These are phyloP conservation scores for Embidobia sp. DNA, from an alignment of 2,888 invertebrate genomes.

Conservation along the genomic window DNA sequence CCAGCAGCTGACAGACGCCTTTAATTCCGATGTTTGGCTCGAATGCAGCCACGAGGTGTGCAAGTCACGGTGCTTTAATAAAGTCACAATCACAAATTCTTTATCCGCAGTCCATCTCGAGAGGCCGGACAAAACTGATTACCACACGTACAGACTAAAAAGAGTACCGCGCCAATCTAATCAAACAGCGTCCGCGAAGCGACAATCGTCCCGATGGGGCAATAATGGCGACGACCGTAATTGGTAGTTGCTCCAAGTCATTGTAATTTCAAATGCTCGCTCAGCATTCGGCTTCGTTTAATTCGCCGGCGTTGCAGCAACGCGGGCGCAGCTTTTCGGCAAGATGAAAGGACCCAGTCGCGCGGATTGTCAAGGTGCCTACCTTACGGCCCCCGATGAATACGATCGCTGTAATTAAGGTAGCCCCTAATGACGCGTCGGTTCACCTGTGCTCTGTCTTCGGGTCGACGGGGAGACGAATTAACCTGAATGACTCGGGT, in stretches of 20 bases:
- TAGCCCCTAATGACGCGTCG: conserved; percentile 64
- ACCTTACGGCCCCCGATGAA: conserved; percentile 64
- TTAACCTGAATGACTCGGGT: conserved; percentile 66
- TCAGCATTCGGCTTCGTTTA: conserved; percentile 63
- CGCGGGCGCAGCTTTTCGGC: conserved; percentile 76
- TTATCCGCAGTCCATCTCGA: conserved; percentile 2
- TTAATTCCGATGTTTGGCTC: conserved; percentile 41
- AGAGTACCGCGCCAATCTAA: conserved; percentile 24
- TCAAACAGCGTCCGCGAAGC: conserved; percentile 25
- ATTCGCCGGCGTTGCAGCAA: conserved; percentile 64
- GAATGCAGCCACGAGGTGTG: conserved; percentile 37
- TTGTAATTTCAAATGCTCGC: conserved; percentile 65
- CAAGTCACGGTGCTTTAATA: conserved; percentile 61
- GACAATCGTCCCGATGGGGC: conserved; percentile 29
- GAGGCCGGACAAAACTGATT: conserved; percentile 5
- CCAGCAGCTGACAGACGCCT: conserved; percentile 55
- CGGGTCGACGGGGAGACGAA: conserved; percentile 60
- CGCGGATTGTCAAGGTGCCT: conserved; percentile 72
- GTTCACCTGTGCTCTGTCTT: conserved; percentile 63
- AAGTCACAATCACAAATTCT: conserved; percentile 38
- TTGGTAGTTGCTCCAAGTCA: conserved; percentile 60
- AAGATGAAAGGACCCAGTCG: conserved; percentile 75
- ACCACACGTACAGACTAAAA: conserved; percentile 24
- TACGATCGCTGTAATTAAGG: conserved; percentile 67
- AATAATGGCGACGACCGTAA: conserved; percentile 54